Evolutionary conservation across 23 tunicate species (phyloP).

Genomic region (Oikopleura vanhoeffeni): DNA sequence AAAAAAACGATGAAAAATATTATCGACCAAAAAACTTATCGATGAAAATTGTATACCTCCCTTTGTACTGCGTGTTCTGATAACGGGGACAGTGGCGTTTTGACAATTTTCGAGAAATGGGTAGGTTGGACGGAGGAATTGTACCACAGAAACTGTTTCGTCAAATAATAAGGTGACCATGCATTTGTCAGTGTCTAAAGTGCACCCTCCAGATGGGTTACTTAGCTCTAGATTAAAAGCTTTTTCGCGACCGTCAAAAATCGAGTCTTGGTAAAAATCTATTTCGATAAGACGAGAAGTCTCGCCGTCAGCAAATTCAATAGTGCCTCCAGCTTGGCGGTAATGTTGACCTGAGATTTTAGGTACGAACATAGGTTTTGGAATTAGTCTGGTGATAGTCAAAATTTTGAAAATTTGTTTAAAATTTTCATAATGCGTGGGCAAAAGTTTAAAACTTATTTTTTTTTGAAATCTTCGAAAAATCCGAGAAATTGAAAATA

Average conservation of each 20-base stretch:
- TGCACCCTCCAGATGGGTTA: constrained; percentile 78
- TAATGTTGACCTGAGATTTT: constrained; percentile 85
- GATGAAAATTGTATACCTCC: no score
- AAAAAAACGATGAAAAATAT: no score
- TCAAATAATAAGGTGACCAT: constrained; percentile 83
- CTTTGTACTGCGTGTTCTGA: constrained; percentile 65
- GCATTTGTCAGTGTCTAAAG: constrained; percentile 59
- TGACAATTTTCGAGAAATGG: constrained; percentile 98
- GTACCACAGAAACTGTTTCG: constrained; percentile 77
- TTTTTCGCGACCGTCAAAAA: constrained; percentile 79
- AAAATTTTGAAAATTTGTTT: no score
- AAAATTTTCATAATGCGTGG: no score
- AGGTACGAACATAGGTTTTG: no score
- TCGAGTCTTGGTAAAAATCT: constrained; percentile 41
- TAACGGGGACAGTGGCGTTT: constrained; percentile 55
- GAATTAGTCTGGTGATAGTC: no score
- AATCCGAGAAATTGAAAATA: no score
- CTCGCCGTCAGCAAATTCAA: constrained; percentile 72
- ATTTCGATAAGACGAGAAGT: constrained; percentile 54
- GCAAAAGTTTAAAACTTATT: no score
- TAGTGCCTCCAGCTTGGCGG: constrained; percentile 35
- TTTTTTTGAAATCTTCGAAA: no score
- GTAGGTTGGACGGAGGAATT: constrained; percentile 76
- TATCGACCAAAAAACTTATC: no score
- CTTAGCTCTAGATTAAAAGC: constrained; percentile 74